Evolutionary conservation across 2,888 invertebrate species (phyloP).

Genomic region (Drosophila affinis): DNA sequence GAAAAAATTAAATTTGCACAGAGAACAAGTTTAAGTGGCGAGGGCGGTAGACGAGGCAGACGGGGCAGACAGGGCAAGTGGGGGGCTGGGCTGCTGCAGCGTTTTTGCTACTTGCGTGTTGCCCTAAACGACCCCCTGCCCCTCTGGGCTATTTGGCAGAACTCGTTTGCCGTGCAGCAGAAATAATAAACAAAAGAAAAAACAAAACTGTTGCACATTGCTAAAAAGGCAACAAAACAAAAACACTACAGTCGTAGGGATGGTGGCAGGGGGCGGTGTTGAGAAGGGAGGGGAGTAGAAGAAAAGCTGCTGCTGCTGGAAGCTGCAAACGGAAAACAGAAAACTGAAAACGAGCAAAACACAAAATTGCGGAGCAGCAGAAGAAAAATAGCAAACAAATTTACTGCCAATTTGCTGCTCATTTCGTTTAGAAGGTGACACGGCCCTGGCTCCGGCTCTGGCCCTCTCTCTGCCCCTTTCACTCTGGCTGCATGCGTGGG

Average conservation of each 20-base stretch:
- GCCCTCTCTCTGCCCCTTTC: no score
- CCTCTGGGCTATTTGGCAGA: slow-evolving; percentile 58
- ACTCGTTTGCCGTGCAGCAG: slow-evolving; percentile 68
- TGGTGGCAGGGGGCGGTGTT: no score
- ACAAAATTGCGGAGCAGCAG: slow-evolving; percentile 46
- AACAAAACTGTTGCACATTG: slow-evolving; percentile 55
- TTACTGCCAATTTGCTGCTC: slow-evolving; percentile 79
- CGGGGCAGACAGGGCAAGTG: no score
- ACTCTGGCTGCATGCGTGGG: slow-evolving; percentile 56
- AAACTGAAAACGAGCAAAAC: slow-evolving; percentile 42
- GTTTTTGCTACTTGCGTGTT: slow-evolving; percentile 52
- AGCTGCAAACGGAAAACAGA: slow-evolving; percentile 8
- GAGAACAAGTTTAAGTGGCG: slow-evolving; percentile 75
- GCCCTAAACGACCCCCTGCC: slow-evolving; percentile 42
- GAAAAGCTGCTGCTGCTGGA: background rate
- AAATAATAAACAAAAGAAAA: slow-evolving; percentile 53
- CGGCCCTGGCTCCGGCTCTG: slow-evolving; percentile 49
- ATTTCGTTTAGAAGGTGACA: slow-evolving; percentile 79
- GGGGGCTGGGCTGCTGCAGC: slow-evolving; percentile 16
- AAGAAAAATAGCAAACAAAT: slow-evolving; percentile 78
- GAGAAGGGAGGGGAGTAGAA: background rate
- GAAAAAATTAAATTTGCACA: slow-evolving; percentile 76
- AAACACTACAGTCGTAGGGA: background rate
- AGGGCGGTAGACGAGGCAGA: slow-evolving; percentile 7
- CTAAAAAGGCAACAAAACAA: slow-evolving; percentile 27